Conservation (phyloP, 2,113 vertebrate genomes). For the Oreocharis arfaki region DNA sequence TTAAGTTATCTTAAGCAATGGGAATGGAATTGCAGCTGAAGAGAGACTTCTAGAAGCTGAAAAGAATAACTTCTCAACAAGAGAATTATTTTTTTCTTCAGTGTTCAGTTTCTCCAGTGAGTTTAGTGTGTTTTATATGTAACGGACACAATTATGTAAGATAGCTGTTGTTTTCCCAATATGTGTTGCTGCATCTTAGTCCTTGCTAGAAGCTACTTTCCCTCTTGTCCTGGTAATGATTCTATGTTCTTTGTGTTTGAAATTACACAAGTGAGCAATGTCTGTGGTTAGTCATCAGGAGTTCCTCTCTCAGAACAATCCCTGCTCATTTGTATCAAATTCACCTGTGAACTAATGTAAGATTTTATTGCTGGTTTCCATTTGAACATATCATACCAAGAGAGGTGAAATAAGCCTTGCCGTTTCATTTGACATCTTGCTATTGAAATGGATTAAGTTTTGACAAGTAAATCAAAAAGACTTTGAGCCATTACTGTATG, state of each 20-base stretch:
- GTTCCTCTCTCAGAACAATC: not conserved
- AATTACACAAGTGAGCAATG: not conserved
- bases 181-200: not conserved
- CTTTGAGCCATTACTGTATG: not conserved
- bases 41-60: not conserved
- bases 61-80: not conserved
- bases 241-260: not conserved
- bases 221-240: not conserved
- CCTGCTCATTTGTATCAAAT: not conserved
- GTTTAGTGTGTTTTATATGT: not conserved
- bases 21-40: not conserved
- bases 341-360: not conserved
- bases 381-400: not conserved
- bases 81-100: not conserved
- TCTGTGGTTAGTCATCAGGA: not conserved
- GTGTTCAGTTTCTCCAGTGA: not conserved
- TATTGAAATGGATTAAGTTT: not conserved
- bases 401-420: not conserved
- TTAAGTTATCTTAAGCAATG: not conserved
- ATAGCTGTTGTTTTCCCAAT: not conserved
- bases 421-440: not conserved
- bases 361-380: not conserved
- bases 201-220: not conserved
- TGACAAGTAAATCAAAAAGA: not conserved
- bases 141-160: not conserved